Conservation (phyloP, 2,113 vertebrate genomes). For the Phaethornis superciliosus region DNA sequence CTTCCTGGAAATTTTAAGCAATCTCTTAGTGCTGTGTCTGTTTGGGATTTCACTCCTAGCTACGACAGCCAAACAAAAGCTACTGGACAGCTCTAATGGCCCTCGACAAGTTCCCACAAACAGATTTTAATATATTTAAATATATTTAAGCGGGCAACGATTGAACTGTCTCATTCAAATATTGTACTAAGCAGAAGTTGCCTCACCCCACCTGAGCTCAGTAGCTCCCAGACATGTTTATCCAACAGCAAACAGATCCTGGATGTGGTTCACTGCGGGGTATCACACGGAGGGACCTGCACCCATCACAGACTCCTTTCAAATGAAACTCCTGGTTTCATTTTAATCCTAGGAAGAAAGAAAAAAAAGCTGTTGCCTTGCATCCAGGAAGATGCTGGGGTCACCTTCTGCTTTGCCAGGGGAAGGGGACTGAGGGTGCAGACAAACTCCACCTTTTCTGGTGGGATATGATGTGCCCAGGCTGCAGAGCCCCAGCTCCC, state of each 20-base stretch:
- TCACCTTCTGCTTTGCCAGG: not conserved
- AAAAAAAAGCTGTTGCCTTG: not conserved
- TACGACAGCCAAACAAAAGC: constrained; percentile 52
- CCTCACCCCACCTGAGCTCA: rapidly evolving
- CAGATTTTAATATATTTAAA: not conserved
- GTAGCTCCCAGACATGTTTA: not conserved
- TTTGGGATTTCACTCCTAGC: constrained; percentile 42
- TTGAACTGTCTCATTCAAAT: not conserved
- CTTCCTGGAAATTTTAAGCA: constrained; percentile 24
- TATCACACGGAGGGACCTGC: not conserved
- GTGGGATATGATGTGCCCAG: rapidly evolving
- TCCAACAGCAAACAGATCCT: not conserved
- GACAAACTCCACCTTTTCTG: not conserved
- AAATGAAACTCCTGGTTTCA: not conserved
- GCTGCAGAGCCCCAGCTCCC: not conserved
- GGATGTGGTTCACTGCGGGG: rapidly evolving
- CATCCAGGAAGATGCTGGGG: rapidly evolving
- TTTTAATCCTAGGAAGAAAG: not conserved
- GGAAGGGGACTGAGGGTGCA: not conserved
- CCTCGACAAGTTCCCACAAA: not conserved
- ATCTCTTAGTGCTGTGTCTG: constrained; percentile 5
- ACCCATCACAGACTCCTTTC: not conserved
- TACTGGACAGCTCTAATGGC: not conserved
- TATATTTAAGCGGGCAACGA: not conserved
- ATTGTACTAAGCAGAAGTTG: not conserved